Evolutionary conservation across 2,888 invertebrate species (phyloP).

Genomic region (Branchellion lobata): DNA sequence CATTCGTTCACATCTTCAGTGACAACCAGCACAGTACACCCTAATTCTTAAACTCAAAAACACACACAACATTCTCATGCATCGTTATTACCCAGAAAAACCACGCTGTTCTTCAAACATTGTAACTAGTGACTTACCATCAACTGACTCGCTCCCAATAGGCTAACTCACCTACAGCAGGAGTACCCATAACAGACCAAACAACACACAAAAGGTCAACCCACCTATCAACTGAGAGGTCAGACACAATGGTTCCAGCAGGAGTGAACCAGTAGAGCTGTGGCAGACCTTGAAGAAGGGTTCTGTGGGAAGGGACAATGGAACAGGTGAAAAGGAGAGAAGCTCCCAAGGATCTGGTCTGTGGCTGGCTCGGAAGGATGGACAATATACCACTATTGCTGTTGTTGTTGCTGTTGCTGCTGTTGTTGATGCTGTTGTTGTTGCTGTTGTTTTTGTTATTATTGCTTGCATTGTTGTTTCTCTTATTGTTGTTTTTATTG

Average conservation of each 20-base stretch:
- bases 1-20: no score
- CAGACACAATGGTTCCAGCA: not conserved
- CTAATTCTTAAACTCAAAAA: no score
- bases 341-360: not conserved
- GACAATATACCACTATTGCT: not conserved
- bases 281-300: not conserved
- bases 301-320: not conserved
- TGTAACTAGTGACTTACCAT: no score
- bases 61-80: no score
- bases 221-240: not conserved
- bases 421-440: not conserved
- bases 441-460: not conserved
- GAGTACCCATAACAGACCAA: no score
- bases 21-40: no score
- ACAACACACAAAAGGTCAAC: no score
- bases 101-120: no score
- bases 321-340: not conserved
- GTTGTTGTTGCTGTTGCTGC: not conserved
- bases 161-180: no score
- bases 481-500: not conserved
- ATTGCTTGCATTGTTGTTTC: not conserved
- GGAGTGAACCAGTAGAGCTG: conserved; percentile 1
- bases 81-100: no score
- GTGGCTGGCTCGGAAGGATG: conserved; percentile 1
- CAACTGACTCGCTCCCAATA: no score